These are phyloP conservation scores for Chrysina gloriosa DNA, from an alignment of 2,888 invertebrate species.

Conservation along the genomic window DNA sequence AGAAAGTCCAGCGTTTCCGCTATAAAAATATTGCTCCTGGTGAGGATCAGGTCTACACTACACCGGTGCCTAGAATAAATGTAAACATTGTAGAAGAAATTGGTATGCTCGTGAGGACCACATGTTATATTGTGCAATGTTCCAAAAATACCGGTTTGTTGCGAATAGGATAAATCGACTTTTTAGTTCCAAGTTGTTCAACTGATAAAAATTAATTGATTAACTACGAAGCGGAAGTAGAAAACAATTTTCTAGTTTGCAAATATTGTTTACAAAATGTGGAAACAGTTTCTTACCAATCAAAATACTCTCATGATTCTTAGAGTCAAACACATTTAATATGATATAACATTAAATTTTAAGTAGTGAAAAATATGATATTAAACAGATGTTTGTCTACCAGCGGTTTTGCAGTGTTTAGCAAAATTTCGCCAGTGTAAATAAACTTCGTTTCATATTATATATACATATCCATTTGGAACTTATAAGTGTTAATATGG, in stretches of 20 bases:
- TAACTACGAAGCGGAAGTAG: too few species aligned
- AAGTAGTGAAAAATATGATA: conserved; percentile 20
- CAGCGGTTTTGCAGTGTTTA: conserved; percentile 8
- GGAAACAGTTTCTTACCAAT: too few species aligned
- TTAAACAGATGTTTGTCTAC: background rate
- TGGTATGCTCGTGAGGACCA: conserved; percentile 19
- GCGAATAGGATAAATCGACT: conserved; percentile 7
- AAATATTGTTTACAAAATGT: too few species aligned
- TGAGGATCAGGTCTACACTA: conserved; percentile 6
- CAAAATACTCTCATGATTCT: too few species aligned
- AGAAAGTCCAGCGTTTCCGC: conserved; percentile 30
- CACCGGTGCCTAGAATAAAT: conserved; percentile 12
- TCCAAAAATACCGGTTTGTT: conserved; percentile 23
- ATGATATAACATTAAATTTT: background rate
- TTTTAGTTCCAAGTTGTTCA: background rate
- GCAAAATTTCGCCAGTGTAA: background rate
- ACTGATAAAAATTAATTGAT: background rate
- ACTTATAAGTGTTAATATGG: background rate
- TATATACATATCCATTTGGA: background rate
- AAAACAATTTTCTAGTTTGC: too few species aligned
- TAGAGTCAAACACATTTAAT: too few species aligned
- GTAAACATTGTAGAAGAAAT: conserved; percentile 26
- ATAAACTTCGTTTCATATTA: background rate
- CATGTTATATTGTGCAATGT: conserved; percentile 23
- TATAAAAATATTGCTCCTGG: conserved; percentile 35